Percentiles rank a stretch among this genome's conserved stretches.
Conservation (phyloP, 2,113 vertebrate species). For the Grallaria varia region DNA sequence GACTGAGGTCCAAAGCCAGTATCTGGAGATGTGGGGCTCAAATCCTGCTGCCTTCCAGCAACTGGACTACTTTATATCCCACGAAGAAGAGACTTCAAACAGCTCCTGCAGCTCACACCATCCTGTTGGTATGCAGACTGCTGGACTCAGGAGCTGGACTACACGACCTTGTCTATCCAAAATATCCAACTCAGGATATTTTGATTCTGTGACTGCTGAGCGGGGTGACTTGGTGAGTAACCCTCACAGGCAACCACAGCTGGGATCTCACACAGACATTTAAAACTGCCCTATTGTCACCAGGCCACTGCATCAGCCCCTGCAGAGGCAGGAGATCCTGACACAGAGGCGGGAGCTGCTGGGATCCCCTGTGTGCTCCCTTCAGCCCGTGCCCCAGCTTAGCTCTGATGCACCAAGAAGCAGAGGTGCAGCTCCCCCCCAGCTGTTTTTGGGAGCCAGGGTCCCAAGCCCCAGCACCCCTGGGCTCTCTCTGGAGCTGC, state of each 20-base stretch:
- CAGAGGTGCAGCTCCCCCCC: neutral
- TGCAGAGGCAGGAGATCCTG: neutral
- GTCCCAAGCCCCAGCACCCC: accelerated
- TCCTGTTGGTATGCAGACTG: neutral
- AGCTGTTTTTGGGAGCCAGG: neutral
- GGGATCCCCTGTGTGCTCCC: neutral
- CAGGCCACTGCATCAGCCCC: neutral
- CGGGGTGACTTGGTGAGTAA: neutral
- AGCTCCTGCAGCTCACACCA: neutral
- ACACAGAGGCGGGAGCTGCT: neutral
- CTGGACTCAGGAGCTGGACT: neutral
- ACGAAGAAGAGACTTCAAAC: neutral
- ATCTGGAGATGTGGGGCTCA: neutral
- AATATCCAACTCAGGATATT: accelerated
- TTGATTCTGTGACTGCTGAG: neutral
- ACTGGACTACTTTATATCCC: neutral
- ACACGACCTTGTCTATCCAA: neutral
- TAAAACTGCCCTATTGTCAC: neutral
- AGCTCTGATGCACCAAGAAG: neutral
- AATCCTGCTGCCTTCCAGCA: neutral
- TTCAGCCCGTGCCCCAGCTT: neutral
- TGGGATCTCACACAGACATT: neutral
- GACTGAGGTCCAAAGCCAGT: neutral
- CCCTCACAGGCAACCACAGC: neutral
- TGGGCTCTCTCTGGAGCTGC: neutral